Evolutionary conservation across 2,113 vertebrate species (phyloP), one percentile per base, ranked within the genome.

Genomic region (Thunnus thynnus): DNA sequence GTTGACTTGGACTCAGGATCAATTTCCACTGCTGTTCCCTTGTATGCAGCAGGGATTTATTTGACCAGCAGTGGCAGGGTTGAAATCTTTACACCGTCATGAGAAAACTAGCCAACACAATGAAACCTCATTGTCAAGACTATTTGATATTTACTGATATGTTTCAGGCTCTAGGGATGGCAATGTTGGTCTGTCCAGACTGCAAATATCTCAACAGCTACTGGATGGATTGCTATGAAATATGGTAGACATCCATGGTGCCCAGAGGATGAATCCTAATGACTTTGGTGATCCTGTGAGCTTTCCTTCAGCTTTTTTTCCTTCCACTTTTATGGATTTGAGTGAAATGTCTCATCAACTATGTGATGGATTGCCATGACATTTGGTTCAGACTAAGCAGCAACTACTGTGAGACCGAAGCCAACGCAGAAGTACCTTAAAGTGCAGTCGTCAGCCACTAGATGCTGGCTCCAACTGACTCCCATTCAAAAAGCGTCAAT

Each of bases 21-120:
- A 44, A 76, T 76, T 90, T 82, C 78, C 56, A 65, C 58, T 20
- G 17, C 70, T 41, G 1, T 56, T 74, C 27, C 48, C 61, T 22
- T 50, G 6, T 44, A 36, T 72, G 81, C n/a, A 46, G 22, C 56
- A 3, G 58, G n/a, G 55, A 72, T 74, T 64, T 66, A 69, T 57
- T 66, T 51, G 1, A 46, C 55, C 25, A 50, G 46, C 48, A 16
- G 51, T 20, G 20, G 12, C 57, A 68, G 25, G 62, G 6, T 32
- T 56, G 20, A 52, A 64, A 52, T 64, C 20, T 30, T 16, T 61
- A 55, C 57, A 5, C 60, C 47, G 47, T 57, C 54, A 20, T 20
- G 13, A 63, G 41, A 47, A 46, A 44, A 64, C 47, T 16, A 16
- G 3, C 55, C 50, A 27, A 74, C 58, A 54, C 62, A 47, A 52